Conservation (phyloP, 1,140 invertebrate genomes). For the Andricus grossulariae region DNA sequence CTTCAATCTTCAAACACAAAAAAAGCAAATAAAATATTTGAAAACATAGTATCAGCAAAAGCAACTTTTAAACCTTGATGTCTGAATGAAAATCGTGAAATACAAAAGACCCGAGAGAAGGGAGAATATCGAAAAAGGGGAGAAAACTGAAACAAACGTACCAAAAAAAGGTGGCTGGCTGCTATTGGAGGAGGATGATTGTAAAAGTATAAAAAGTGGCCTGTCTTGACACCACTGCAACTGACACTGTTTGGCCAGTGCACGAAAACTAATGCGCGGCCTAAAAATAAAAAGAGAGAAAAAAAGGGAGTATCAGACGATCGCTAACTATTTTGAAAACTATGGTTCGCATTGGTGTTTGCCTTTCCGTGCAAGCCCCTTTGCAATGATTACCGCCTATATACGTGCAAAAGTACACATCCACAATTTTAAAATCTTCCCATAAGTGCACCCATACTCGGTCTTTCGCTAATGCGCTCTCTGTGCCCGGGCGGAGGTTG, state of each 20-base stretch:
- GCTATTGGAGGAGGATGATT: constrained; percentile 37
- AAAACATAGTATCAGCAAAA: neutral
- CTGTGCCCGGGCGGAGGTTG: constrained; percentile 20
- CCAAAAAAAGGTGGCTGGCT: constrained; percentile 31
- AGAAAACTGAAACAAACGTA: constrained; percentile 38
- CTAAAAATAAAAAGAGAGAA: constrained; percentile 31
- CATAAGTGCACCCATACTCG: neutral
- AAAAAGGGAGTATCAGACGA: neutral
- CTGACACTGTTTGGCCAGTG: neutral
- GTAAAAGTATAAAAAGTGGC: neutral
- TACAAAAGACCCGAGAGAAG: neutral
- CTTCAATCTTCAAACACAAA: neutral
- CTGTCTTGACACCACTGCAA: neutral
- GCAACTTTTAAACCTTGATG: neutral
- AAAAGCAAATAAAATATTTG: neutral
- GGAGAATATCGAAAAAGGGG: neutral
- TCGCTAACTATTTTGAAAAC: constrained; percentile 20
- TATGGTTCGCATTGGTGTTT: constrained; percentile 30
- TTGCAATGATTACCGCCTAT: constrained; percentile 20
- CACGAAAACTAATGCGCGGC: constrained; percentile 1
- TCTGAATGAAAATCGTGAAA: neutral
- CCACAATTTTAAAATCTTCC: neutral
- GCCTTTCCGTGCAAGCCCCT: constrained; percentile 30
- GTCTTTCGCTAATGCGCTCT: constrained; percentile 27
- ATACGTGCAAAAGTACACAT: constrained; percentile 6